Evolutionary conservation across 2,113 vertebrate species (phyloP), one percentile per base, ranked within the genome.

Genomic region (Cromileptes altivelis): DNA sequence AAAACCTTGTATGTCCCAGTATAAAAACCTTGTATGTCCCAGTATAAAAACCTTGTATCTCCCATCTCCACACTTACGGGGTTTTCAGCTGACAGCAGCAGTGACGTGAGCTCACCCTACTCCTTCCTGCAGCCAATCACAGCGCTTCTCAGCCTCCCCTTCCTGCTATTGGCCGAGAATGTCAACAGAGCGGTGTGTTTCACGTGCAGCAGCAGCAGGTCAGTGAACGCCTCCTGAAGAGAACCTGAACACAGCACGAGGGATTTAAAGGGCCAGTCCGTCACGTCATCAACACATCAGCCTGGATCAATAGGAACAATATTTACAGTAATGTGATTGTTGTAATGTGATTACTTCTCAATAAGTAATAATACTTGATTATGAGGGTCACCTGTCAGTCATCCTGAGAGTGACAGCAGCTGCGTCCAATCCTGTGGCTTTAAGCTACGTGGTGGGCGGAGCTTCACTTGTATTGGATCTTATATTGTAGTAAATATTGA

Each of bases 81-180:
- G n/a, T 67, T n/a, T 1, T 65, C 55, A 37, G 53, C 55, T 60
- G 72, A 75, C 56, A 57, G 70, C 69, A 73, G 49, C 76, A 7
- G 8, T 79, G 40, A 85, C 25, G 64, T 53, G 6, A 81, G 27
- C 81, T 89, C 84, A 89, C 79, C 79, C 85, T 81, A 74, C 86
- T 72, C 47, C 33, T 23, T 40, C 61, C 67, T 2, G 23, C 75
- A 78, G 78, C 88, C 85, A 89, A 88, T 91, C 85, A 78, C 13
- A 3, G 75, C n/a, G 23, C 42, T 61, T 58, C 30, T 67, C 85
- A 58, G 53, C 80, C 73, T 75, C 61, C 56, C 13, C 14, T 56
- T 60, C 23, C 23, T 74, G 23, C 23, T 6, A 85, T 87, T 85
- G 85, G 85, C 65, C 23, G 60, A 60, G 13, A 6, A 37, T 76